These are phyloP conservation scores for Itoplectis maculator DNA, from an alignment of 2,888 invertebrate species.

Conservation along the genomic window DNA sequence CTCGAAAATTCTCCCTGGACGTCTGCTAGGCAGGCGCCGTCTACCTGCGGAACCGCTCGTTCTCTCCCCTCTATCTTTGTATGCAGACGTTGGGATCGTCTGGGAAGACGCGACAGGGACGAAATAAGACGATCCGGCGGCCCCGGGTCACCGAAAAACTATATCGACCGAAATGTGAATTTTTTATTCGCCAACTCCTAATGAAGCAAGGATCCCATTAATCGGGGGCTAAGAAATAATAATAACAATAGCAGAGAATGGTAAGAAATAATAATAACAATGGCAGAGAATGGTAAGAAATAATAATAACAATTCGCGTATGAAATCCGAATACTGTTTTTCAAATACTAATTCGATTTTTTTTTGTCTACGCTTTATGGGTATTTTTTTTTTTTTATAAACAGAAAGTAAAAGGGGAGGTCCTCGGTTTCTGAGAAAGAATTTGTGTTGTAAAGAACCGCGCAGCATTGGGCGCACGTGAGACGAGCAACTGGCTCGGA, in stretches of 20 bases:
- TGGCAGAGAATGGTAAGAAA: too few species aligned
- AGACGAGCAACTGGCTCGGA: slow-evolving; percentile 28
- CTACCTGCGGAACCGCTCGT: slow-evolving; percentile 52
- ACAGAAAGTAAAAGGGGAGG: slow-evolving; percentile 18
- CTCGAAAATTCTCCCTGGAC: slow-evolving; percentile 33
- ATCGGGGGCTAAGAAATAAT: neutral
- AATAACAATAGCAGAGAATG: too few species aligned
- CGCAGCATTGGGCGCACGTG: slow-evolving; percentile 44
- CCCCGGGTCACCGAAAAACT: slow-evolving; percentile 15
- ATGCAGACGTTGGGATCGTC: slow-evolving; percentile 33
- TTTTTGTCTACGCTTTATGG: too few species aligned
- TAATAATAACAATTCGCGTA: too few species aligned
- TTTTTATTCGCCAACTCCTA: neutral
- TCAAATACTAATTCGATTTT: too few species aligned
- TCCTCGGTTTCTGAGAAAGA: slow-evolving; percentile 53
- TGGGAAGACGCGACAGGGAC: slow-evolving; percentile 35
- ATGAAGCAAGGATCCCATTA: neutral
- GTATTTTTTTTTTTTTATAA: too few species aligned
- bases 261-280: too few species aligned
- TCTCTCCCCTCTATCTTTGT: too few species aligned
- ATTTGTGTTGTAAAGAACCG: slow-evolving; percentile 57
- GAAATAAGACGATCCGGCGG: slow-evolving; percentile 3
- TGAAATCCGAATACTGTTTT: too few species aligned
- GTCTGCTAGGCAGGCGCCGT: slow-evolving; percentile 29
- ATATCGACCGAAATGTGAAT: slow-evolving; percentile 16